These are phyloP conservation scores for Sminthurides bifidus DNA, from an alignment of 1,140 invertebrate species.

Conservation along the genomic window DNA sequence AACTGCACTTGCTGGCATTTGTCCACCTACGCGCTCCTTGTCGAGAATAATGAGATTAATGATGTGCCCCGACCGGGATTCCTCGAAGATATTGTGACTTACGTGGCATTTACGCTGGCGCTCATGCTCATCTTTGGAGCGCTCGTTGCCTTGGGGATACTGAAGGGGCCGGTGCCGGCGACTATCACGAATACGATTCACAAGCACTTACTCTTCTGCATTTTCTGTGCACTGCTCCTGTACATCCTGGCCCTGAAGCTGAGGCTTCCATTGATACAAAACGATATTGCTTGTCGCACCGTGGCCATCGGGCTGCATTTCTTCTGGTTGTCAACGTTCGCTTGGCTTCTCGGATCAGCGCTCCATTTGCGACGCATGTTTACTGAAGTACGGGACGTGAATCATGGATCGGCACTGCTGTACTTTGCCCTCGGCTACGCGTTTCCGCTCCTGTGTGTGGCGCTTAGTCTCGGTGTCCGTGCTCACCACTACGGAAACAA, in stretches of 20 bases:
- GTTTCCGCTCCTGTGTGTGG: slow-evolving; percentile 82
- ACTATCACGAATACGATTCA: slow-evolving; percentile 92
- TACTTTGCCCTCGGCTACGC: slow-evolving; percentile 92
- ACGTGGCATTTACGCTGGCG: slow-evolving; percentile 72
- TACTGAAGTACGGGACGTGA: slow-evolving; percentile 89
- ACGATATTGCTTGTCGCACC: slow-evolving; percentile 38
- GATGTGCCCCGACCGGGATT: slow-evolving; percentile 67
- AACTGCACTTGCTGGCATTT: slow-evolving; percentile 89
- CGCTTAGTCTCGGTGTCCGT: slow-evolving; percentile 76
- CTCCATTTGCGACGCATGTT: slow-evolving; percentile 88
- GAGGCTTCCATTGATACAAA: slow-evolving; percentile 51
- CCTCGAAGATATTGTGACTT: slow-evolving; percentile 72
- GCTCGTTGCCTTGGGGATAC: slow-evolving; percentile 57
- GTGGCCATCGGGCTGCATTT: slow-evolving; percentile 79
- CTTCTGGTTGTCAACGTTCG: slow-evolving; percentile 55
- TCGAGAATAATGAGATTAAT: slow-evolving; percentile 76
- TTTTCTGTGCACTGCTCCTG: slow-evolving; percentile 70
- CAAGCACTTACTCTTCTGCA: slow-evolving; percentile 78
- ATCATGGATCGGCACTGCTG: slow-evolving; percentile 86
- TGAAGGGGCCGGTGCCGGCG: slow-evolving; percentile 55
- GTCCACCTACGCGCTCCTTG: slow-evolving; percentile 80
- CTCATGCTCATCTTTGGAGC: slow-evolving; percentile 64
- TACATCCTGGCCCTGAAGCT: slow-evolving; percentile 78
- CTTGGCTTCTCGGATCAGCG: slow-evolving; percentile 83
- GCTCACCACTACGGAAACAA: slow-evolving; percentile 92